Evolutionary conservation across 1,140 invertebrate genomes (phyloP).

Genomic region (Diachasmimorpha longicaudata): DNA sequence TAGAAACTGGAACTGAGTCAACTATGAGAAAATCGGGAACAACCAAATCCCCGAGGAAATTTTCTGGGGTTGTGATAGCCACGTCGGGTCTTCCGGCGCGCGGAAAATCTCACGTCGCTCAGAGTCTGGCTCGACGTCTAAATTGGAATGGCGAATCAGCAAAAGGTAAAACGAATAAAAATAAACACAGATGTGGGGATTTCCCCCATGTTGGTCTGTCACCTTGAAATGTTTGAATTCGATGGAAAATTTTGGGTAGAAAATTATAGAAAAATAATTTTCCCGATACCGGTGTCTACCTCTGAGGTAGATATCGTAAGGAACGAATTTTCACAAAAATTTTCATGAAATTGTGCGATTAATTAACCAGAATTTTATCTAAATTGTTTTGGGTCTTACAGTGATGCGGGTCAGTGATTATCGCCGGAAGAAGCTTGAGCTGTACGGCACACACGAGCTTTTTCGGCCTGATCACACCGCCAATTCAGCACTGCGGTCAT

Average conservation of each 20-base stretch:
- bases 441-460: constrained; percentile 83
- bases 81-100: constrained; percentile 91
- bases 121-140: constrained; percentile 84
- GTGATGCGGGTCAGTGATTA: constrained; percentile 90
- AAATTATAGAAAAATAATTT: too few species aligned
- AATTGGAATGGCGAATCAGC: constrained; percentile 89
- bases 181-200: background rate
- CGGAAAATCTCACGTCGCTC: constrained; percentile 90
- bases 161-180: constrained; percentile 70
- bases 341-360: too few species aligned
- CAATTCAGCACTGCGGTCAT: constrained; percentile 76
- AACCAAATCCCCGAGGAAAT: constrained; percentile 64
- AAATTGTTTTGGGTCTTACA: constrained; percentile 44
- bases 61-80: constrained; percentile 81
- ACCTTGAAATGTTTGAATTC: too few species aligned
- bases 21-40: constrained; percentile 32
- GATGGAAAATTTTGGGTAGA: too few species aligned
- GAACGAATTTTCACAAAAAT: too few species aligned
- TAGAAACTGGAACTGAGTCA: constrained; percentile 41
- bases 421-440: constrained; percentile 76
- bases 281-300: too few species aligned
- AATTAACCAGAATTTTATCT: too few species aligned
- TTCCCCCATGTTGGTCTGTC: too few species aligned
- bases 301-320: too few species aligned
- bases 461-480: constrained; percentile 84